phyloP scores from a whole-genome alignment of 2,113 vertebrate species.

The Cromileptes altivelis region DNA sequence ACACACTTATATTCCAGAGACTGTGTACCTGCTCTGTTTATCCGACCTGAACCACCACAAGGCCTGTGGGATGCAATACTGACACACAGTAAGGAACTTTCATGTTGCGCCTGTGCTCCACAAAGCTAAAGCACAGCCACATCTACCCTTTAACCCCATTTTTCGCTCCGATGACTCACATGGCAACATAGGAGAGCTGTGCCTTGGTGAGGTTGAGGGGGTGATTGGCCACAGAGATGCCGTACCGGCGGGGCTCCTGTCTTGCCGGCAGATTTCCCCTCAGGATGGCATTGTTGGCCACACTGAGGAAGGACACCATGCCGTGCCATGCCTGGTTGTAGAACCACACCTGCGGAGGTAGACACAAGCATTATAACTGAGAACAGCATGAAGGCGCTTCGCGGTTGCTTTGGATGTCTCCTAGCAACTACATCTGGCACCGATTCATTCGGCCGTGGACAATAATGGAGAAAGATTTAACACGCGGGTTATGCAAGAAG shows the following conservation, averaged over 20 bases:
- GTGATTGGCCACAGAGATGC: conserved; percentile 94
- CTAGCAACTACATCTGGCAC: conserved; percentile 54
- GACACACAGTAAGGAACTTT: not conserved
- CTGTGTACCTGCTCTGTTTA: not conserved
- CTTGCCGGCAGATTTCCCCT: conserved; percentile 89
- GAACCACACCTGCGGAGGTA: conserved; percentile 93
- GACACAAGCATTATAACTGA: conserved; percentile 5
- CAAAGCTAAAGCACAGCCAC: not conserved
- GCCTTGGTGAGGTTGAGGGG: conserved; percentile 96
- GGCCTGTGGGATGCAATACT: not conserved
- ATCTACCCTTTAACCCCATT: not conserved
- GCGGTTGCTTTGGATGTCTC: conserved; percentile 38
- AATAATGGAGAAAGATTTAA: conserved; percentile 16
- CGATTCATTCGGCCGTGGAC: not conserved
- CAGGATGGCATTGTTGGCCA: conserved; percentile 95
- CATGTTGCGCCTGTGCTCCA: not conserved
- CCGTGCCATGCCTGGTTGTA: conserved; percentile 96
- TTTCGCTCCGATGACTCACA: conserved; percentile 86
- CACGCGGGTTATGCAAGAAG: not conserved
- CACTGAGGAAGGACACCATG: conserved; percentile 91
- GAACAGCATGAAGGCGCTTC: conserved; percentile 12
- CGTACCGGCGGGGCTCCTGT: conserved; percentile 86
- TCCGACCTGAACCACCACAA: not conserved
- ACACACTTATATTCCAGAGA: not conserved
- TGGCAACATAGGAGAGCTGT: conserved; percentile 90